Percentiles rank a stretch among this genome's conserved stretches.
Conservation (phyloP, 2,797 vertebrate genomes). For the Chelonia mydas region DNA sequence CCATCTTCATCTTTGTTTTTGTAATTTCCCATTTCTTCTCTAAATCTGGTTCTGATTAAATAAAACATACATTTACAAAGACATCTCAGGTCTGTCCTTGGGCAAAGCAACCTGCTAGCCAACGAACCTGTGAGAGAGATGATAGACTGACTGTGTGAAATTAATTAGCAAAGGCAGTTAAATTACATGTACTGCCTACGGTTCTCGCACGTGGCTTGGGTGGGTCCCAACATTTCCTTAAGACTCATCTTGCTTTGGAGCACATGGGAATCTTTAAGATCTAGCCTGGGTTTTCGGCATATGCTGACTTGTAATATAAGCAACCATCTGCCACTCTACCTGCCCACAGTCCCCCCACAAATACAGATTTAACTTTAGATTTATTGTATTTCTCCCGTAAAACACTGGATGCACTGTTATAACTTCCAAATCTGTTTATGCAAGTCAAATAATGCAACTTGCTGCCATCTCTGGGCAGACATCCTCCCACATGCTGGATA, state of each 20-base stretch:
- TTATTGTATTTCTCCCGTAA: slow-evolving; percentile 25
- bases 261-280: neutral
- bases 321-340: neutral
- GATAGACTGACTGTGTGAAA: neutral
- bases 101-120: neutral
- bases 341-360: neutral
- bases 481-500: neutral
- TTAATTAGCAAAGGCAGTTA: neutral
- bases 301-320: neutral
- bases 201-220: neutral
- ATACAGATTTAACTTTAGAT: slow-evolving; percentile 42
- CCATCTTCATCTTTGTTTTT: neutral
- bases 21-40: neutral
- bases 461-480: slow-evolving; percentile 59
- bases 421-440: slow-evolving; percentile 49
- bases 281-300: neutral
- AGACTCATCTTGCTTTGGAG: neutral
- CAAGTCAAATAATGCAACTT: slow-evolving; percentile 51
- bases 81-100: neutral
- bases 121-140: neutral
- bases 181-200: neutral
- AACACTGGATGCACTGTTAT: slow-evolving; percentile 30
- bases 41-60: neutral
- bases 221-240: neutral
- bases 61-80: neutral